Base-by-base conservation (phyloP, 2,888 invertebrate genomes). In the Polylopha cassiicola region DNA sequence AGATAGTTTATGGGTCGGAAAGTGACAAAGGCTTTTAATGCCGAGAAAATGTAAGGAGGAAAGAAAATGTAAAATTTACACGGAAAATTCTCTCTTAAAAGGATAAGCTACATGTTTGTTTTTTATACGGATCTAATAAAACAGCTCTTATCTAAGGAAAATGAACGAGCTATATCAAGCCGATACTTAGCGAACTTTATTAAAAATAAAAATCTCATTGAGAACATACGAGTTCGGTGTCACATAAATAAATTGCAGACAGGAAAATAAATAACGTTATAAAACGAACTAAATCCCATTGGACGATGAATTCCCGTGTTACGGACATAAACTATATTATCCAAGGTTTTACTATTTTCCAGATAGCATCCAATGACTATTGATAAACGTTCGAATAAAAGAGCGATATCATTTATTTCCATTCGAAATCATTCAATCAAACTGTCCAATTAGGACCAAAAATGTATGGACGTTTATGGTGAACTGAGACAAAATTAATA, bases 301-400 rank as follows among this genome's bases (percentile, higher is more conserved):
- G 13, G n/a, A 6, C 18, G 18, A 9, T n/a, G n/a, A 24, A 31
- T 38, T 20, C 10, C 18, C 4, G 10, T 20, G 24, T 5, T 11
- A 18, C 14, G 18, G n/a, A 38, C 30, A 31, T 20, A 20, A 38
- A 24, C 14, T 26, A 38, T 24, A 23, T 37, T 23, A 22, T 13
- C 13, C 8, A 21, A 21, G 8, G 15, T 28, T 22, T 23, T 22
- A 9, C 23, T 30, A 13, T 17, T 8, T 26, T 15, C 18, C 9
- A 20, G 16, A 31, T 24, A 31, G 10, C 24, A 18, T 37, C 16
- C 11, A 4, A 21, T 10, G 13, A 18, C 8, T 23, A 9, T 32
- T 32, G 17, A n/a, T 26, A 15, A 24, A 38, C 20, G 24, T 20
- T 10, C 10, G 11, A 27, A 22, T 15, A 29, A 29, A 37, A 16